phyloP scores from a whole-genome alignment of 2,797 vertebrate genomes.

The Acridotheres tristis region DNA sequence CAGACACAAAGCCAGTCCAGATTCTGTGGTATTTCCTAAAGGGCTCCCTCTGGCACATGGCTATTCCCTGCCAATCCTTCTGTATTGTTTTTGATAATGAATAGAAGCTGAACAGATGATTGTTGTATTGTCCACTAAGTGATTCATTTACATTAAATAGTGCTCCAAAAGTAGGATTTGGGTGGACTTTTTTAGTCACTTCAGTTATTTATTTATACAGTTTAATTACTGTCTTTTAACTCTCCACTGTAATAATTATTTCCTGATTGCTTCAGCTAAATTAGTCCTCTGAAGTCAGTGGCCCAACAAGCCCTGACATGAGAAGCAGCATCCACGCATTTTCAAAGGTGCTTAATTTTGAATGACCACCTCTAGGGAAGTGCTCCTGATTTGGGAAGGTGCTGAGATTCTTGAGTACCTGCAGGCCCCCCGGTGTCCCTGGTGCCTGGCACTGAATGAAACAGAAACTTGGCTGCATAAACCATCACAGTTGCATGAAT shows the following conservation, averaged over 20 bases:
- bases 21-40: slow-evolving; percentile 68
- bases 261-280: slow-evolving; percentile 44
- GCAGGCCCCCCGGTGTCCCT: not conserved
- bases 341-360: not conserved
- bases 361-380: not conserved
- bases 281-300: slow-evolving; percentile 20
- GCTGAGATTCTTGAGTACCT: not conserved
- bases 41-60: slow-evolving; percentile 48
- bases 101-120: slow-evolving; percentile 67
- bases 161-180: slow-evolving; percentile 45
- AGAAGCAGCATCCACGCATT: not conserved
- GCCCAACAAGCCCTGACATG: not conserved
- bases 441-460: not conserved
- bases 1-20: slow-evolving; percentile 53
- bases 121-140: slow-evolving; percentile 66
- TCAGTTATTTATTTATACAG: slow-evolving; percentile 53
- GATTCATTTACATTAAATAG: slow-evolving; percentile 68
- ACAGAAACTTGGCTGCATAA: not conserved
- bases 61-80: slow-evolving; percentile 51
- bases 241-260: slow-evolving; percentile 47
- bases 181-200: slow-evolving; percentile 47
- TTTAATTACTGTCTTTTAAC: slow-evolving; percentile 46
- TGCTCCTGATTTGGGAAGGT: not conserved
- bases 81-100: slow-evolving; percentile 70
- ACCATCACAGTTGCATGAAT: not conserved